Percentiles rank a stretch among this genome's conserved stretches.
phyloP scores from a whole-genome alignment of 2,113 vertebrate genomes.

The Bombycilla garrulus region DNA sequence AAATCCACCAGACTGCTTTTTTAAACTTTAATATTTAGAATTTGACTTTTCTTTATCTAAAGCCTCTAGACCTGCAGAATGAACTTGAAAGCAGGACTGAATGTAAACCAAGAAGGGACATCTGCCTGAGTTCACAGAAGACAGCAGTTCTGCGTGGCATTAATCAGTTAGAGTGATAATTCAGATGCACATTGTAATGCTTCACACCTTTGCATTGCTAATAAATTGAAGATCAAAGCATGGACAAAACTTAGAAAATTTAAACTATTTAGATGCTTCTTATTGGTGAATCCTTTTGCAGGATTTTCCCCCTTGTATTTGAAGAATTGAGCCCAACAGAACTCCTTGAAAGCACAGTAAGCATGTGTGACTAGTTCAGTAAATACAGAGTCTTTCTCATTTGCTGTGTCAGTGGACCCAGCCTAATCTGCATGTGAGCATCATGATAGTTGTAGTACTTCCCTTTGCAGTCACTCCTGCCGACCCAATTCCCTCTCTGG shows the following conservation, averaged over 20 bases:
- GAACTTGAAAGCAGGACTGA: neutral
- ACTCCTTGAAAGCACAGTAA: neutral
- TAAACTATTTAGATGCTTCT: neutral
- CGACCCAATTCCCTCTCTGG: neutral
- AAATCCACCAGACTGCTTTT: neutral
- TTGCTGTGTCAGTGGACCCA: neutral
- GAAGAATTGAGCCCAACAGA: neutral
- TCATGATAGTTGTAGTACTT: neutral
- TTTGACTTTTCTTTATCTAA: neutral
- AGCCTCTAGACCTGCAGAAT: neutral
- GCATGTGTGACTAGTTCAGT: neutral
- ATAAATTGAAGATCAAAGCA: neutral
- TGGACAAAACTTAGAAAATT: neutral
- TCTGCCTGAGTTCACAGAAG: neutral
- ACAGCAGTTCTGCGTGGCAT: neutral
- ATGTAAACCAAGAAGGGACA: neutral
- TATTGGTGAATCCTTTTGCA: neutral
- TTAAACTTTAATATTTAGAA: neutral
- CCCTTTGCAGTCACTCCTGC: neutral
- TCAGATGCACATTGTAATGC: neutral
- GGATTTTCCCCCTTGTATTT: neutral
- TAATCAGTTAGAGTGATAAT: neutral
- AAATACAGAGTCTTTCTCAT: neutral
- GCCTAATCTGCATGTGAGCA: neutral
- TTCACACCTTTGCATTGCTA: neutral